Conservation (phyloP, 2,113 vertebrate species). For the Myotis brandtii region DNA sequence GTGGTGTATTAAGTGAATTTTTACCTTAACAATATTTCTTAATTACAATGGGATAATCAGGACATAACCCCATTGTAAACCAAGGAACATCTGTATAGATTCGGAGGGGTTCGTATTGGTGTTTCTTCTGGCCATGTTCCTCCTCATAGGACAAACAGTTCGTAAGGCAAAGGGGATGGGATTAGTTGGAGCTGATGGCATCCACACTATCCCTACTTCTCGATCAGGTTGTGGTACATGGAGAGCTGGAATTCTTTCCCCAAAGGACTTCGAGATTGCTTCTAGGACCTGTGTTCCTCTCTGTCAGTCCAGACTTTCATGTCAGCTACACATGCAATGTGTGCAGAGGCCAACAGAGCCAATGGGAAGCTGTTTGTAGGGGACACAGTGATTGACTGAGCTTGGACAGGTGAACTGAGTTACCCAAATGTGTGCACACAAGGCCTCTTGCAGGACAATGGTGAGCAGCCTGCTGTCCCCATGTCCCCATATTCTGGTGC, state of each 20-base stretch:
- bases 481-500: neutral
- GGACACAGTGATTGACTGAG: neutral
- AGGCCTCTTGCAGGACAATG: neutral
- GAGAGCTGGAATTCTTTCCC: neutral
- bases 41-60: neutral
- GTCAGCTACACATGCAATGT: accelerated
- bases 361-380: neutral
- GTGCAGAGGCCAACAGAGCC: neutral
- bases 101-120: accelerated
- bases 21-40: neutral
- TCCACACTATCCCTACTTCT: neutral
- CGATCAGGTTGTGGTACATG: neutral
- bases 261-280: neutral
- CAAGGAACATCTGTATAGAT: neutral
- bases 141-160: neutral
- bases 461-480: accelerated
- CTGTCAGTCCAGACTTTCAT: neutral
- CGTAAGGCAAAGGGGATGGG: neutral
- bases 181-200: neutral
- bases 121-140: neutral
- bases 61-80: neutral
- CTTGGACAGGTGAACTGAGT: neutral
- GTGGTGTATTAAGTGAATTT: neutral
- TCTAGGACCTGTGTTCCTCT: neutral
- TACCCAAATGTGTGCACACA: neutral